Conservation (phyloP, 2,888 invertebrate genomes). For the Hirtodrosophila cameraria region DNA sequence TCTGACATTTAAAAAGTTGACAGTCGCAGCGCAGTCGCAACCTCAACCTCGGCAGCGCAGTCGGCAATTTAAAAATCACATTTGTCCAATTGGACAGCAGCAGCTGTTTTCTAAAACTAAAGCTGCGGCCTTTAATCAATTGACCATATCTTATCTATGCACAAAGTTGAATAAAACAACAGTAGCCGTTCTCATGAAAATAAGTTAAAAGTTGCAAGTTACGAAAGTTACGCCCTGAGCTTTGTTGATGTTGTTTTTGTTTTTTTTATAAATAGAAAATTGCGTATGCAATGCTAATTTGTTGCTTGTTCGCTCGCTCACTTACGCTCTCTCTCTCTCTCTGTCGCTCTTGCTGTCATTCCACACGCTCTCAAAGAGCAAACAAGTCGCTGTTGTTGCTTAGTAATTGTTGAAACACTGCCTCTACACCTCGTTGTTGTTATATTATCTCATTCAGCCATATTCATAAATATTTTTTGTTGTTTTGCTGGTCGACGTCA, state of each 20-base stretch:
- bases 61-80: slow-evolving; percentile 29
- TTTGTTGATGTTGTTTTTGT: slow-evolving; percentile 52
- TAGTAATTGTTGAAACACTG: slow-evolving; percentile 59
- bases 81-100: slow-evolving; percentile 47
- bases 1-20: slow-evolving; percentile 68
- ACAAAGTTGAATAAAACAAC: slow-evolving; percentile 4
- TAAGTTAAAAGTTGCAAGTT: slow-evolving; percentile 39
- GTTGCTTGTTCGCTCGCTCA: slow-evolving; percentile 42
- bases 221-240: slow-evolving; percentile 48
- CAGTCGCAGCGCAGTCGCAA: slow-evolving; percentile 38
- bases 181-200: slow-evolving; percentile 9
- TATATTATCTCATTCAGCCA: slow-evolving; percentile 73
- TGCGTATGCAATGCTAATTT: slow-evolving; percentile 81
- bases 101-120: slow-evolving; percentile 26
- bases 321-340: slow-evolving; percentile 25
- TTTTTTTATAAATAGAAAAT: slow-evolving; percentile 81
- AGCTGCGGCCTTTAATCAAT: slow-evolving; percentile 35
- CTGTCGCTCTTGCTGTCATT: slow-evolving; percentile 8
- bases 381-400: slow-evolving; percentile 78
- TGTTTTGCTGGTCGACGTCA: slow-evolving; percentile 38
- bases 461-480: slow-evolving; percentile 59
- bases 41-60: slow-evolving; percentile 41
- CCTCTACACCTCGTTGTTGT: slow-evolving; percentile 47
- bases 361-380: slow-evolving; percentile 32
- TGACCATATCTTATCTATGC: slow-evolving; percentile 44